Evolutionary conservation across 2,888 invertebrate species (phyloP).

Genomic region (Cantharis lateralis): DNA sequence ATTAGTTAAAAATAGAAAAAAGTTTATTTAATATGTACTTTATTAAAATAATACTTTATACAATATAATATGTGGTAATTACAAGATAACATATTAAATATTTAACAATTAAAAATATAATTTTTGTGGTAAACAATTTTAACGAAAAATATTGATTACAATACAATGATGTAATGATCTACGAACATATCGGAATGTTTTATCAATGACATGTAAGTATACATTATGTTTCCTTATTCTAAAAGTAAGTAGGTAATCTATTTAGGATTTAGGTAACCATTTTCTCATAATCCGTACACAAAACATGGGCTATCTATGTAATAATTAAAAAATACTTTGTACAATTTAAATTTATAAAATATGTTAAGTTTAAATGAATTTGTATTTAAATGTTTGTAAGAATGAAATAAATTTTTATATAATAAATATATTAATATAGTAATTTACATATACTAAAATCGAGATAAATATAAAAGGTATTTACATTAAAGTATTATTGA

Average conservation of each 20-base stretch:
- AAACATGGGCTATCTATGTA: not conserved
- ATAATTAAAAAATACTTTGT: not conserved
- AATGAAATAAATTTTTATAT: not conserved
- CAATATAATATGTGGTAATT: conserved; percentile 47
- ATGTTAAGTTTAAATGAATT: not conserved
- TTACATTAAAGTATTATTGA: not conserved
- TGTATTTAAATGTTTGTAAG: not conserved
- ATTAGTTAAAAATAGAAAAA: not conserved
- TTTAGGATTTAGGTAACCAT: conserved; percentile 8
- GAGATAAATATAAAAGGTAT: not conserved
- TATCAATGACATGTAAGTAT: conserved; percentile 46
- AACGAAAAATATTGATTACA: conserved; percentile 23
- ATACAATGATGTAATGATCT: conserved; percentile 22
- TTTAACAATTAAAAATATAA: conserved; percentile 25
- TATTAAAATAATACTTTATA: conserved; percentile 55
- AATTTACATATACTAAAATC: not conserved
- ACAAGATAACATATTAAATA: conserved; percentile 44
- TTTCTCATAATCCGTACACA: conserved; percentile 10
- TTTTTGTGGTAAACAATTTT: conserved; percentile 27
- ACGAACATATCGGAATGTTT: conserved; percentile 35
- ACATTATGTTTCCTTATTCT: conserved; percentile 38
- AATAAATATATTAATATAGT: not conserved
- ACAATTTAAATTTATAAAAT: not conserved
- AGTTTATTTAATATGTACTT: conserved; percentile 41
- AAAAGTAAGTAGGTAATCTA: conserved; percentile 13